These are phyloP conservation scores for Liolophura sinensis DNA, from an alignment of 1,140 invertebrate genomes.

Conservation along the genomic window DNA sequence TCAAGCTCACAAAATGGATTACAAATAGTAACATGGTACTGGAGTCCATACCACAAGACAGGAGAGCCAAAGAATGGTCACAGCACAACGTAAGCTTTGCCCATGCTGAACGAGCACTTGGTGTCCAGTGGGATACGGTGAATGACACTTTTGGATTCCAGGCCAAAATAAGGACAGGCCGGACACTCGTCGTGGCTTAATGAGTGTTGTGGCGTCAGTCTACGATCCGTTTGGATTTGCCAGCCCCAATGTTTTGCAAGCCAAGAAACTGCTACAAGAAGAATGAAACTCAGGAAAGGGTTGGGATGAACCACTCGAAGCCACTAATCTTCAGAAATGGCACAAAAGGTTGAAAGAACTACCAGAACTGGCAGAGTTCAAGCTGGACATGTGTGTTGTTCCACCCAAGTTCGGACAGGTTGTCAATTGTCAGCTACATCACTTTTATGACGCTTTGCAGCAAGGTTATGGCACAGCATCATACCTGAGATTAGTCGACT, in stretches of 20 bases:
- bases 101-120: constrained; percentile 10
- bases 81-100: constrained; percentile 1
- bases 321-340: constrained; percentile 9
- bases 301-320: constrained; percentile 21
- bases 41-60: background rate
- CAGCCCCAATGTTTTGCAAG: constrained; percentile 13
- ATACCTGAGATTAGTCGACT: constrained; percentile 8
- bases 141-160: constrained; percentile 21
- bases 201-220: constrained; percentile 15
- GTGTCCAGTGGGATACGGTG: constrained; percentile 15
- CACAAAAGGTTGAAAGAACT: constrained; percentile 12
- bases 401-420: constrained; percentile 11
- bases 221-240: constrained; percentile 28
- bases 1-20: constrained; percentile 11
- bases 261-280: constrained; percentile 19
- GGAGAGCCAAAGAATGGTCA: background rate
- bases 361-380: constrained; percentile 2
- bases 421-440: constrained; percentile 4
- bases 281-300: constrained; percentile 9
- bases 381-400: constrained; percentile 15
- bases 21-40: constrained; percentile 8
- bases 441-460: constrained; percentile 17
- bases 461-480: constrained; percentile 11
- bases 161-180: constrained; percentile 8
- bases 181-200: constrained; percentile 19